A percentile compares a stretch with the other conserved stretches of the same genome.
phyloP scores from a whole-genome alignment of 1,140 invertebrate genomes.

The Scaptomyza pallida region DNA sequence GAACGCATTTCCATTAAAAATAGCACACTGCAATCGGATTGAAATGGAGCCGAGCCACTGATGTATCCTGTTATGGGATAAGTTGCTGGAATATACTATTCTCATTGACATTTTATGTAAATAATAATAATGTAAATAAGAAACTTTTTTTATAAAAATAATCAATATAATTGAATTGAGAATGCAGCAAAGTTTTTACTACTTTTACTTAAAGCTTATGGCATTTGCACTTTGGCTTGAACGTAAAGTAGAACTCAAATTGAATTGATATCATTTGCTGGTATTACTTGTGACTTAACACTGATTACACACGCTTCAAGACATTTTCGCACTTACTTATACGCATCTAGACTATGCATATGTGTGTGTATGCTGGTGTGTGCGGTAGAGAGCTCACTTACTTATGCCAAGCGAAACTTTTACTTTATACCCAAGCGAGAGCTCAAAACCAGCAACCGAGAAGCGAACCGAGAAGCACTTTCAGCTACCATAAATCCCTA shows the following conservation, averaged over 20 bases:
- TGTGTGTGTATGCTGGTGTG: background rate
- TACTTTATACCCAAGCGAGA: constrained; percentile 50
- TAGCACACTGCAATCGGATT: constrained; percentile 16
- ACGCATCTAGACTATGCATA: no score
- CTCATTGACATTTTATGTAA: constrained; percentile 8
- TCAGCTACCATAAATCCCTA: constrained; percentile 59
- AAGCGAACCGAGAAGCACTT: constrained; percentile 63
- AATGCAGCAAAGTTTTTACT: background rate
- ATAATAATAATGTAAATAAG: background rate
- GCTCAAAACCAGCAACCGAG: constrained; percentile 27
- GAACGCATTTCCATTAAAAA: constrained; percentile 30
- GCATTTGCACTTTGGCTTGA: constrained; percentile 6
- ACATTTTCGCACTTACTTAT: constrained; percentile 56
- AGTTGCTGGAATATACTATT: constrained; percentile 1
- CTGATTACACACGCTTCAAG: constrained; percentile 51
- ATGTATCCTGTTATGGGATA: constrained; percentile 1
- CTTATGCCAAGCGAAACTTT: constrained; percentile 60
- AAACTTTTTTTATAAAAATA: background rate
- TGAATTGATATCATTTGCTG: constrained; percentile 60
- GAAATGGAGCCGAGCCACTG: background rate
- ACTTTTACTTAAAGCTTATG: constrained; percentile 4
- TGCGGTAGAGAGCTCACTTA: constrained; percentile 18
- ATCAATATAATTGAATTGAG: background rate
- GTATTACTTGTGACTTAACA: constrained; percentile 63
- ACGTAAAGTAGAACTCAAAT: constrained; percentile 21